Evolutionary conservation across 2,113 vertebrate species (phyloP), one percentile per base, ranked within the genome.

Genomic region (Leucosticte australis): DNA sequence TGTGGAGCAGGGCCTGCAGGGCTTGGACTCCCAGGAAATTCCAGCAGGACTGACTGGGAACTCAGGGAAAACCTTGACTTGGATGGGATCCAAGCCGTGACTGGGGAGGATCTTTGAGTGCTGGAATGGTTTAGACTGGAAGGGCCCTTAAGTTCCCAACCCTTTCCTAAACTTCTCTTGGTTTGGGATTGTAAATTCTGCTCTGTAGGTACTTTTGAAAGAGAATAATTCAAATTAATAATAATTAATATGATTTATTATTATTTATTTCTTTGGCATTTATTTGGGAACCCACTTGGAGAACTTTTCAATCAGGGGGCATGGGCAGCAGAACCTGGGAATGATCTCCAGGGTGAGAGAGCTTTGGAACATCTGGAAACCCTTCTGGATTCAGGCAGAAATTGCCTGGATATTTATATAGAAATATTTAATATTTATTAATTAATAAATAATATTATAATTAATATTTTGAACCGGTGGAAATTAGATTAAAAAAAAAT

Each of bases 261-360:
- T 15, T 44, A 12, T 26, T 39, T 41, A 8, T 33, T 41, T 71
- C 9, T 71, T 41, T 30, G 19, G 5, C 31, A 33, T 41, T 53
- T 53, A 71, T 42, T 73, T 42, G 16, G 19, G 50, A 55, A 14
- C 41, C 3, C 23, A 2, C 13, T 56, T 56, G 31, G 18, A 44
- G 39, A 57, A 4, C 6, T 44, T 57, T 73, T n/a, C 7, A 2
- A 3, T 28, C 39, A 27, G 17, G 13, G 16, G 10, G 1, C 3
- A 16, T 7, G 24, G 9, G 13, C 31, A 57, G 41, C 24, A 57
- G 1, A 35, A 56, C 3, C 3, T 57, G 41, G 41, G 41, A 22
- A 12, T 57, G 39, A 46, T 35, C 18, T 57, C 41, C 41, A 57
- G 31, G 18, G 10, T 44, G 24, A 35, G 18, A 44, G 41, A 57